Percentiles rank a stretch among this genome's conserved stretches.
phyloP scores from a whole-genome alignment of 2,797 vertebrate genomes.

The Pitangus sulphuratus region DNA sequence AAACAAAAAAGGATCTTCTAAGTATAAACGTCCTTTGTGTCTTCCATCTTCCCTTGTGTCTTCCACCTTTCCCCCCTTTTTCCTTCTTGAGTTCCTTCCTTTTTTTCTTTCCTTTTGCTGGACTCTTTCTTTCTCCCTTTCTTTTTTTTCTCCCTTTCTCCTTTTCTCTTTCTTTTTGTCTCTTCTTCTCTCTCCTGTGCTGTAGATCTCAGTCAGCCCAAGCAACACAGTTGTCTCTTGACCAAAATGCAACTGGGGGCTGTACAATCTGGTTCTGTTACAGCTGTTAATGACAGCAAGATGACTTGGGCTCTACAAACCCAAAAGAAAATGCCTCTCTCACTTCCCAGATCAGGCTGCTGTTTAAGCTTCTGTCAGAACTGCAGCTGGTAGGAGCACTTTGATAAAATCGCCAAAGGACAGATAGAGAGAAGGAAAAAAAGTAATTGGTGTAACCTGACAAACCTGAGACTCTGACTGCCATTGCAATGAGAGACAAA shows the following conservation, averaged over 20 bases:
- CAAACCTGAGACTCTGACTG: not conserved
- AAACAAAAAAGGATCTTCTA: not conserved
- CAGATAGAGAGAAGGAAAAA: not conserved
- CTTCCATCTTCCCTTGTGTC: not conserved
- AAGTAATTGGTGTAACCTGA: not conserved
- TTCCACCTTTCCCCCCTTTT: accelerated
- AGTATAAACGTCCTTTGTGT: not conserved
- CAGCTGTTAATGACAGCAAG: not conserved
- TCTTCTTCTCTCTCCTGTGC: not conserved
- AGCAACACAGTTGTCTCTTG: not conserved
- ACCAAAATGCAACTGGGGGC: not conserved
- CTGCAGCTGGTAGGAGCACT: not conserved
- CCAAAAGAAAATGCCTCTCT: not conserved
- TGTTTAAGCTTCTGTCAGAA: not conserved
- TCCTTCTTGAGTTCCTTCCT: not conserved
- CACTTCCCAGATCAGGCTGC: not conserved
- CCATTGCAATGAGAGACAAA: not conserved
- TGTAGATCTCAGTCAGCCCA: not conserved
- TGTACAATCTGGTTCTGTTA: not conserved
- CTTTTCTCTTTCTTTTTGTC: not conserved
- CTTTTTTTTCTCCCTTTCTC: not conserved
- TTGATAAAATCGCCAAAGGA: not conserved
- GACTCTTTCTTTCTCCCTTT: not conserved
- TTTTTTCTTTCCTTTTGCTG: not conserved
- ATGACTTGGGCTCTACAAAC: not conserved